Percentiles rank a stretch among this genome's conserved stretches.
phyloP scores from a whole-genome alignment of 1,140 invertebrate genomes.

The Spodoptera frugiperda region DNA sequence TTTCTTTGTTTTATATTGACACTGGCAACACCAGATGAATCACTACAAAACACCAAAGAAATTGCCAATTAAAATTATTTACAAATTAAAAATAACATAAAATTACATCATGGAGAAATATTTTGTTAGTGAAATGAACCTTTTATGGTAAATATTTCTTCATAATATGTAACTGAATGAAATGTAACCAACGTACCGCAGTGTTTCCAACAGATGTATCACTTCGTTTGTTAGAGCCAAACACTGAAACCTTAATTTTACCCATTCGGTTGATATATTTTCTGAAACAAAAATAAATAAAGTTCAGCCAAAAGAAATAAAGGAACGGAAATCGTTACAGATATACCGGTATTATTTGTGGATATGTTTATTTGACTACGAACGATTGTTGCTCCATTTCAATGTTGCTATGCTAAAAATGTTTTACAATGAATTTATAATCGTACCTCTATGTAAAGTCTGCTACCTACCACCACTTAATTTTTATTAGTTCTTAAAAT shows the following conservation, averaged over 20 bases:
- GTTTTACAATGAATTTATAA: no score
- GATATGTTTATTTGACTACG: no score
- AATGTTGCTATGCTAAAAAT: no score
- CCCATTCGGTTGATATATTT: slow-evolving; percentile 91
- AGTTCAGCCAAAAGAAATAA: no score
- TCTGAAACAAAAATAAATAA: slow-evolving; percentile 82
- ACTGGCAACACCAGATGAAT: background rate
- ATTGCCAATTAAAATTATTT: slow-evolving; percentile 57
- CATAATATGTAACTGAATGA: slow-evolving; percentile 69
- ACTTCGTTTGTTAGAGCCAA: slow-evolving; percentile 89
- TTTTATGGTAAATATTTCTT: slow-evolving; percentile 75
- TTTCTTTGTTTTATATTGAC: slow-evolving; percentile 49
- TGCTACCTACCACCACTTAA: no score
- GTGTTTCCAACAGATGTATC: slow-evolving; percentile 88
- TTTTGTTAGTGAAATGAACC: slow-evolving; percentile 51
- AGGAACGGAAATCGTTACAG: background rate
- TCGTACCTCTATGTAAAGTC: no score
- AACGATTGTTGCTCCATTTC: no score
- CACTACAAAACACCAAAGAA: slow-evolving; percentile 61
- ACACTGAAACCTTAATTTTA: slow-evolving; percentile 91
- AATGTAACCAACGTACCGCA: slow-evolving; percentile 83
- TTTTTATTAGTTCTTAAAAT: no score
- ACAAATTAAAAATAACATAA: slow-evolving; percentile 54
- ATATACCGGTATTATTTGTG: background rate
- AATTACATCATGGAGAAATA: slow-evolving; percentile 82